phyloP scores from a whole-genome alignment of 2,113 vertebrate species.

The Leptobrachium ailaonicum region DNA sequence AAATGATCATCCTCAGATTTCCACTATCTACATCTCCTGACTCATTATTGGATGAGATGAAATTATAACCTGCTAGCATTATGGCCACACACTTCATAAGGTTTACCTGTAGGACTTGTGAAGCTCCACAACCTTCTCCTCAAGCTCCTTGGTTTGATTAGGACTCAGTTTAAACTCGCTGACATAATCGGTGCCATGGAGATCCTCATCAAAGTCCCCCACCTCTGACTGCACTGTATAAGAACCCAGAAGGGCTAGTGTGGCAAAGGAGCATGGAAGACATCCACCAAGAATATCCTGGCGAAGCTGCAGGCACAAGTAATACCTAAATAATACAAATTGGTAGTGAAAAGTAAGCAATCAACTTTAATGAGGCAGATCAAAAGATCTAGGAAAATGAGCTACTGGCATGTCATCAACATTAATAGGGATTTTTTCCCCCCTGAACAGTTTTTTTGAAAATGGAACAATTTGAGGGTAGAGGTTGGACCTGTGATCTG shows the following conservation, averaged over 20 bases:
- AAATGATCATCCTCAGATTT: too few relatives aligned
- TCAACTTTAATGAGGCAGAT: too few relatives aligned
- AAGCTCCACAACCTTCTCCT: slow-evolving; percentile 93
- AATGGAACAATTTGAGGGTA: too few relatives aligned
- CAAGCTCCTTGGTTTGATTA: slow-evolving; percentile 92
- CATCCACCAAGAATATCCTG: slow-evolving; percentile 86
- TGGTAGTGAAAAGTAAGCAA: too few relatives aligned
- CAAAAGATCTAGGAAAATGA: too few relatives aligned
- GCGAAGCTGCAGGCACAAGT: slow-evolving; percentile 91
- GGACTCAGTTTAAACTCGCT: slow-evolving; percentile 87
- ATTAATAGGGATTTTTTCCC: too few relatives aligned
- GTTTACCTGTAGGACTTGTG: slow-evolving; percentile 89
- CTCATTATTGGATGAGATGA: too few relatives aligned
- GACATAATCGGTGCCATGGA: slow-evolving; percentile 81
- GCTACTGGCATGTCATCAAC: too few relatives aligned
- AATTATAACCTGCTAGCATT: too few relatives aligned
- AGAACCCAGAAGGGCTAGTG: slow-evolving; percentile 89
- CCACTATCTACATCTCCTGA: too few relatives aligned
- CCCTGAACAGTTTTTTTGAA: too few relatives aligned
- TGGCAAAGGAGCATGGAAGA: slow-evolving; percentile 95
- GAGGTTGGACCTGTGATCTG: too few relatives aligned
- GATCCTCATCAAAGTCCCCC: slow-evolving; percentile 89
- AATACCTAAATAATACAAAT: slow-evolving; percentile 72
- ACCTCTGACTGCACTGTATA: slow-evolving; percentile 94
- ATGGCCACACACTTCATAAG: not conserved